Evolutionary conservation across 2,888 invertebrate species (phyloP), one percentile per base, ranked within the genome.

Genomic region (Lottia gigantea): DNA sequence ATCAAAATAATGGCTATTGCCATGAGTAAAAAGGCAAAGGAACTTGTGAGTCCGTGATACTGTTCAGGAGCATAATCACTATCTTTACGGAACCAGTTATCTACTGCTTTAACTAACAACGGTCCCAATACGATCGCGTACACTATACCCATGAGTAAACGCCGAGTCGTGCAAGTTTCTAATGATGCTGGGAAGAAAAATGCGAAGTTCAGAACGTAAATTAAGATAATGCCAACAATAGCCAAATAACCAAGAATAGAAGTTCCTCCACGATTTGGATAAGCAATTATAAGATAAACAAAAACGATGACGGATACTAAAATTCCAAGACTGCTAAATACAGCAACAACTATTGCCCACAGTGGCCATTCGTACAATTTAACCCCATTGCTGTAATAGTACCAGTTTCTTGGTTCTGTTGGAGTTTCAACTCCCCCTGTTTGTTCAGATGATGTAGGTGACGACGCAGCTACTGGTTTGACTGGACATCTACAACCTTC

Each of bases 111-210:
- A 1, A 90, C 87, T 61, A 90, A 81, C 76, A 90, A 83, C 16
- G 88, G 87, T 8, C 89, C 85, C 73, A 89, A 88, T 2, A 89
- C 86, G 45, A 89, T 83, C 46, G 88, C 83, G 78, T 90, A 90
- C 6, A 89, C 87, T 3, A 90, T 79, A 6, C 89, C 89, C 78
- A 89, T 86, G 25, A 87, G 79, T 74, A 90, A 88, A 46, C 89
- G 74, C 19, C 90, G 81, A 12, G 86, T 82, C 2, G 86, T 88
- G 73, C 90, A 90, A 0, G 87, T 85, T 6, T 81, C 84, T 19
- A 82, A 83, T 0, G 85, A 84, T 3, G 90, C 88, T n/a, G 84
- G 85, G 23, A 88, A 70, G 71, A 90, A 84, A 83, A 89, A 90
- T 45, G 89, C 89, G 75, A 89, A 89, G 79, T 89, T 90, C 70